These are phyloP conservation scores for Nylanderia fulva DNA, from an alignment of 1,140 invertebrate species.

Conservation along the genomic window DNA sequence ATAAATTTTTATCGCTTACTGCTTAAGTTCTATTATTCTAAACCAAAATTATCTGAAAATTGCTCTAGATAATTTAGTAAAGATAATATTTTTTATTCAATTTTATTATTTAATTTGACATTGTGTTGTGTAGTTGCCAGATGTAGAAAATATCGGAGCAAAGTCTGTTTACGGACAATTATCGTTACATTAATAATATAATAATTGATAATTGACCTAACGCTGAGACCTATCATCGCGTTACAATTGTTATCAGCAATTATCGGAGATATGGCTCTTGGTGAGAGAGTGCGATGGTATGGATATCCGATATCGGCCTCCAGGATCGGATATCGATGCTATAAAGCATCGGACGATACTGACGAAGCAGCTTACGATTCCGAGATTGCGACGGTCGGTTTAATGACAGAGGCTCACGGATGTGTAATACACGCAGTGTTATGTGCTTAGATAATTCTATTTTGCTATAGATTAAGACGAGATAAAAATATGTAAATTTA, in stretches of 20 bases:
- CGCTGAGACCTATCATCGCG: conserved; percentile 3
- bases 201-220: not conserved
- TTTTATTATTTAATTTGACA: not conserved
- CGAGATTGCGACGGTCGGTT: not conserved
- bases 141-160: not conserved
- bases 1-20: too few relatives aligned
- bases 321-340: conserved; percentile 34
- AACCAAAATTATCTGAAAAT: too few relatives aligned
- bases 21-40: too few relatives aligned
- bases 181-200: conserved; percentile 28
- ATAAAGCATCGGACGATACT: conserved; percentile 14
- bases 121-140: not conserved
- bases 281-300: conserved; percentile 8
- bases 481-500: too few relatives aligned
- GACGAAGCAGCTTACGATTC: conserved; percentile 9
- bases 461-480: too few relatives aligned
- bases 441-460: too few relatives aligned
- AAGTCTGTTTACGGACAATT: conserved; percentile 8
- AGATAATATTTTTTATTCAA: too few relatives aligned
- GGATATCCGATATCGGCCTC: conserved; percentile 12
- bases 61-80: too few relatives aligned
- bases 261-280: conserved; percentile 4
- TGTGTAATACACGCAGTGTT: not conserved
- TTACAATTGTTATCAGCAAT: conserved; percentile 38
- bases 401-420: not conserved